Evolutionary conservation across 2,888 invertebrate species (phyloP), one percentile per base, ranked within the genome.

Genomic region (Dascillus cervinus): DNA sequence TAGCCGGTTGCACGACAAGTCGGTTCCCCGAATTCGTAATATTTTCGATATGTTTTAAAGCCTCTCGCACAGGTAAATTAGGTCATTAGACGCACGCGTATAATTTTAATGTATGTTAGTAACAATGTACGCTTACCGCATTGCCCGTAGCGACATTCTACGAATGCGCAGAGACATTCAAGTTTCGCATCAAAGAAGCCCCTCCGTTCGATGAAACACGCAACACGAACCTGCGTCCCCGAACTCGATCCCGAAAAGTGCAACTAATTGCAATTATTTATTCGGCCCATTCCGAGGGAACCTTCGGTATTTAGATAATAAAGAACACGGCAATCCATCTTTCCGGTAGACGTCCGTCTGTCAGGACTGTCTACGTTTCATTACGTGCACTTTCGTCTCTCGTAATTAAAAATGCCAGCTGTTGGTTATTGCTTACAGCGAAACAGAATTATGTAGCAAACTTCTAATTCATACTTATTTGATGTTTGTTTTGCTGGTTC

Each of bases 121-220:
- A 54, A 57, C 57, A 58, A 55, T 56, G 52, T 51, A 55, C 53
- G 54, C 53, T 58, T 58, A 59, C 61, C 58, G 61, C 61, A 60
- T 58, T 47, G 59, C 61, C 55, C 50, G 50, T 43, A 55, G 61
- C 55, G 57, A 55, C 44, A 53, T 58, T 51, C 49, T 52, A 50
- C 45, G 49, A 55, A 17, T n/a, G n/a, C n/a, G n/a, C n/a, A n/a
- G n/a, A 50, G 50, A 52, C 49, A 47, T 35, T 43, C 42, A 22
- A 39, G 44, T 37, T 28, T 36, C 32, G 31, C 34, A 36, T 36
- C 35, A 35, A 35, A 39, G 36, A 33, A 42, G 34, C 37, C 37
- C 41, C 40, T 40, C 36, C 39, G 42, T 37, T 29, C 32, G 24
- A 32, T 36, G 29, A 34, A 39, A 39, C 39, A 35, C 36, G 32